Conservation (phyloP, 2,888 invertebrate species). For the Beris morrisii region DNA sequence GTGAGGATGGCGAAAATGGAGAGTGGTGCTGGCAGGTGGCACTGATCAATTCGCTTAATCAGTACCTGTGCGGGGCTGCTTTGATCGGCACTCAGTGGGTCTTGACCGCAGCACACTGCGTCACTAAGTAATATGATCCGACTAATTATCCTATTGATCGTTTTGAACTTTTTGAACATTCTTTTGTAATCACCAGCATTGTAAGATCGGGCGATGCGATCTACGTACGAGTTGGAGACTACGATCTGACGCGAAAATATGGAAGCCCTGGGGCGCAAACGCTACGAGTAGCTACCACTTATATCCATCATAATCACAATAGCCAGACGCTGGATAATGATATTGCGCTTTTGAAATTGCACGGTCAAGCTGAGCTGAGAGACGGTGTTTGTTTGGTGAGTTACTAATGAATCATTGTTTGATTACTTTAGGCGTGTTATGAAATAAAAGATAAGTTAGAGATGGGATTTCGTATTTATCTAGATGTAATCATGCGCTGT, state of each 20-base stretch:
- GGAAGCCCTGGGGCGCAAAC: conserved; percentile 92
- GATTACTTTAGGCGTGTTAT: neutral
- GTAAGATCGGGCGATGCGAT: conserved; percentile 93
- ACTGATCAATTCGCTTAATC: conserved; percentile 88
- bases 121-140: conserved; percentile 72
- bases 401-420: neutral
- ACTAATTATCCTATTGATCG: neutral
- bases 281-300: conserved; percentile 85
- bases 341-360: conserved; percentile 85
- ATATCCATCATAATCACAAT: conserved; percentile 95
- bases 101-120: conserved; percentile 90
- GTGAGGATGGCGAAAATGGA: conserved; percentile 86
- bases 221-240: conserved; percentile 90
- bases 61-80: conserved; percentile 91
- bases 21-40: conserved; percentile 98
- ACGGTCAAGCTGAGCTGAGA: conserved; percentile 84
- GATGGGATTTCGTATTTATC: neutral
- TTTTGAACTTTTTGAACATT: conserved; percentile 7
- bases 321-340: conserved; percentile 93
- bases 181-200: conserved; percentile 63
- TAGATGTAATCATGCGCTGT: neutral
- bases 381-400: conserved; percentile 68
- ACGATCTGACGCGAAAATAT: conserved; percentile 86
- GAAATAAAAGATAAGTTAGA: neutral
- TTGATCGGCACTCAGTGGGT: conserved; percentile 94